phyloP scores from a whole-genome alignment of 1,140 invertebrate genomes.

The Bombus superbus region DNA sequence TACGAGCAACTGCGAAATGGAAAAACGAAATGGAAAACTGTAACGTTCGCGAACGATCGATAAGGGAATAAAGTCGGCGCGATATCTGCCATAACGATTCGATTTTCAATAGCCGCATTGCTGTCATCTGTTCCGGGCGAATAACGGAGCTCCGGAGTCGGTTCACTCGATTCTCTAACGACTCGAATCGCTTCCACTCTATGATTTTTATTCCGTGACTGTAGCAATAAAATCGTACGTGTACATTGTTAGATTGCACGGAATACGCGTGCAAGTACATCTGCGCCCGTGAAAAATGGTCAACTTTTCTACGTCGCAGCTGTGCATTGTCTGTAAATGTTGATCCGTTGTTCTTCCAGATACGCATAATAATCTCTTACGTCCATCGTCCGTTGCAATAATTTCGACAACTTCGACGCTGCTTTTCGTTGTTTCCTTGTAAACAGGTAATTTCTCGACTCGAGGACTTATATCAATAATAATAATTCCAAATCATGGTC shows the following conservation, averaged over 20 bases:
- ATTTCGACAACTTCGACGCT: neutral
- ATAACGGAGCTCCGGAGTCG: constrained; percentile 12
- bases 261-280: neutral
- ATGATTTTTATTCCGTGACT: constrained; percentile 33
- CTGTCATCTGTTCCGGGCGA: constrained; percentile 39
- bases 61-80: constrained; percentile 5
- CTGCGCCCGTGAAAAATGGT: neutral
- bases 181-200: constrained; percentile 35
- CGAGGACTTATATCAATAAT: no score
- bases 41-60: constrained; percentile 6
- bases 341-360: neutral
- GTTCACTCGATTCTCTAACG: constrained; percentile 30
- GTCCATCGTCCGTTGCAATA: neutral
- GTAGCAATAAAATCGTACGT: constrained; percentile 3
- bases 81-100: constrained; percentile 13
- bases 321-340: neutral
- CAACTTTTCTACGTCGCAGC: neutral
- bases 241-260: neutral
- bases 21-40: constrained; percentile 16
- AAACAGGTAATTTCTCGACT: neutral
- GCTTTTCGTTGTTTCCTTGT: neutral
- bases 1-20: constrained; percentile 6
- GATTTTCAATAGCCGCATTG: constrained; percentile 42
- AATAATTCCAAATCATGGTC: neutral
- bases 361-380: neutral